Percentiles rank a stretch among this genome's conserved stretches.
Evolutionary conservation across 2,888 invertebrate species (phyloP).

Genomic region (Galeopsomyia nigrocyanea): DNA sequence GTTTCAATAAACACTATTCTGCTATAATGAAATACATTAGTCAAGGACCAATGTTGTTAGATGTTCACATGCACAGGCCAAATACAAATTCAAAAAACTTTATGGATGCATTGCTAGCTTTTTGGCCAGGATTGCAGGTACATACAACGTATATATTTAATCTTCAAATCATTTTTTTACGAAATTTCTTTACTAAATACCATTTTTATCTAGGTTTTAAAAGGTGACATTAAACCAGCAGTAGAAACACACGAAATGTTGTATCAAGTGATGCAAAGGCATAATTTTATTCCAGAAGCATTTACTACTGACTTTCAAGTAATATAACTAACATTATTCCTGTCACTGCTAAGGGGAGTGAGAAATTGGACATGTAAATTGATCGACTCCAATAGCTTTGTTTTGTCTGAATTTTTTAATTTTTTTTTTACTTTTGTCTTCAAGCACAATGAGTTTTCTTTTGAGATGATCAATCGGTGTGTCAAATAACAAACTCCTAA

Average conservation of each 20-base stretch:
- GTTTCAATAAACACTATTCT: conserved; percentile 95
- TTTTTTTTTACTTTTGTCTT: not conserved
- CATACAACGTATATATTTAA: conserved; percentile 27
- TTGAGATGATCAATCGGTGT: conserved; percentile 30
- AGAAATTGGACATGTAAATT: conserved; percentile 40
- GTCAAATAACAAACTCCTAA: conserved; percentile 23
- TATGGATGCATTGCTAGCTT: conserved; percentile 97
- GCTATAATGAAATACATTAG: conserved; percentile 98
- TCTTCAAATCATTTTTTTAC: not conserved
- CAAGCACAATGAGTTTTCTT: conserved; percentile 1
- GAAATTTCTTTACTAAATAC: conserved; percentile 11
- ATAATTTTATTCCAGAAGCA: conserved; percentile 98
- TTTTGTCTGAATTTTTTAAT: conserved; percentile 1
- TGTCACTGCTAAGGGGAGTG: conserved; percentile 21
- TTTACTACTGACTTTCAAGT: conserved; percentile 97
- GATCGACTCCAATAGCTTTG: conserved; percentile 25
- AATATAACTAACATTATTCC: conserved; percentile 42
- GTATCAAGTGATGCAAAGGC: conserved; percentile 97
- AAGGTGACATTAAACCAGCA: conserved; percentile 95
- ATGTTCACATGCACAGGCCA: conserved; percentile 97
- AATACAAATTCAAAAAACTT: conserved; percentile 94
- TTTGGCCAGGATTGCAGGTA: conserved; percentile 98
- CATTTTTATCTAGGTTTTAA: conserved; percentile 72
- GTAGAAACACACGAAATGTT: conserved; percentile 99
- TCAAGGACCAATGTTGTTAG: conserved; percentile 93